Conservation (phyloP, 2,888 invertebrate genomes). For the Patella depressa region DNA sequence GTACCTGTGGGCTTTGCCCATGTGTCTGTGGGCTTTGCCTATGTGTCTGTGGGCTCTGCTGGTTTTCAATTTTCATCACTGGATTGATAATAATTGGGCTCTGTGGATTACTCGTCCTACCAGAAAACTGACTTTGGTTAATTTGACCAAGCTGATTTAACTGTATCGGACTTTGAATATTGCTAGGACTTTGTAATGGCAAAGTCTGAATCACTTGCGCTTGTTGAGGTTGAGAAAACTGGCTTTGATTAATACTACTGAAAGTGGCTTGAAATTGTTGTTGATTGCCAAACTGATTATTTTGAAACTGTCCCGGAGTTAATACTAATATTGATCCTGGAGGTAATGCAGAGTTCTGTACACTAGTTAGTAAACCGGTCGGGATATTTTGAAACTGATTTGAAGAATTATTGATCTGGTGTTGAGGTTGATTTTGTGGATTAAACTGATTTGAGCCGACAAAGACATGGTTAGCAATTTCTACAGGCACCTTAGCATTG, state of each 20-base stretch:
- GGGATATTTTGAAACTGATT: conserved; percentile 3
- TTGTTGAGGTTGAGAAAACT: not conserved
- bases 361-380: not conserved
- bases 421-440: not conserved
- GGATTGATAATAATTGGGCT: too few relatives aligned
- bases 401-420: not conserved
- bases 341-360: not conserved
- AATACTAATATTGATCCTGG: not conserved
- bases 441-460: not conserved
- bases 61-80: too few relatives aligned
- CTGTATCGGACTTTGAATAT: too few relatives aligned
- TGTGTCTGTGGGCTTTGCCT: too few relatives aligned
- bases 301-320: not conserved
- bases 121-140: too few relatives aligned
- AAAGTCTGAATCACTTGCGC: too few relatives aligned
- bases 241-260: not conserved
- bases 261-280: not conserved
- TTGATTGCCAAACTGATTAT: not conserved
- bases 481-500: not conserved
- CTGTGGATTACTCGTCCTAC: too few relatives aligned
- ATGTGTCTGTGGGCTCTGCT: too few relatives aligned
- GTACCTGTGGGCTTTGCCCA: too few relatives aligned
- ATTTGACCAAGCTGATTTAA: too few relatives aligned
- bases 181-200: too few relatives aligned
- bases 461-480: not conserved